Percentiles rank a stretch among this genome's conserved stretches.
Evolutionary conservation across 2,888 invertebrate species (phyloP).

Genomic region (Himalopsyche japonica): DNA sequence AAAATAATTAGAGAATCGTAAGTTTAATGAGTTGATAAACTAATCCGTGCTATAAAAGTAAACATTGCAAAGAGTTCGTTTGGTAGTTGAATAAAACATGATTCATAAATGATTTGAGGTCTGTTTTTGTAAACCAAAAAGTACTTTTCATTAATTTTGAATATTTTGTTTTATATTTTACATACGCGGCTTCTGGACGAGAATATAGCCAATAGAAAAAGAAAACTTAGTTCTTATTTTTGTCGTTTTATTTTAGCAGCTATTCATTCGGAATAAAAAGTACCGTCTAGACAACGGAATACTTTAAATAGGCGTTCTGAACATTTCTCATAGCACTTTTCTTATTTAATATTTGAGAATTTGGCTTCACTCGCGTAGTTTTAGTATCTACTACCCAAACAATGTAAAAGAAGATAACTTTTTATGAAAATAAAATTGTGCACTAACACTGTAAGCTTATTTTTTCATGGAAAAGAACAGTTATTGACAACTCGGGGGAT

Average conservation of each 20-base stretch:
- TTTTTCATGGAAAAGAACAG: neutral
- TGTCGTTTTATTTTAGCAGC: neutral
- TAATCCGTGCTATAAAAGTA: too few species aligned
- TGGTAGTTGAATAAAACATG: too few species aligned
- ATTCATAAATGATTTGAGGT: too few species aligned
- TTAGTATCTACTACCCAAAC: neutral
- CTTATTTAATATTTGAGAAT: neutral
- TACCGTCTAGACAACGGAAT: neutral
- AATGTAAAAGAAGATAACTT: neutral
- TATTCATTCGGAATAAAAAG: neutral
- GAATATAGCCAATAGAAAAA: neutral
- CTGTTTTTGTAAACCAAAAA: too few species aligned
- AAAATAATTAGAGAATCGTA: too few species aligned
- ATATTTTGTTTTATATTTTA: neutral
- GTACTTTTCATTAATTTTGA: too few species aligned
- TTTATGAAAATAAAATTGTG: neutral
- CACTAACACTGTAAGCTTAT: neutral
- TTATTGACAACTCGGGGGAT: neutral
- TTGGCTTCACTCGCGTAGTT: neutral
- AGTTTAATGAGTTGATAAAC: too few species aligned
- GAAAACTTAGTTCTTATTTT: neutral
- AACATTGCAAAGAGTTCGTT: too few species aligned
- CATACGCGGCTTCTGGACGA: neutral
- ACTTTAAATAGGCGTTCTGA: neutral
- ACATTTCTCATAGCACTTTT: neutral